Evolutionary conservation across 2,888 invertebrate species (phyloP).

Genomic region (Spisula subtruncata): DNA sequence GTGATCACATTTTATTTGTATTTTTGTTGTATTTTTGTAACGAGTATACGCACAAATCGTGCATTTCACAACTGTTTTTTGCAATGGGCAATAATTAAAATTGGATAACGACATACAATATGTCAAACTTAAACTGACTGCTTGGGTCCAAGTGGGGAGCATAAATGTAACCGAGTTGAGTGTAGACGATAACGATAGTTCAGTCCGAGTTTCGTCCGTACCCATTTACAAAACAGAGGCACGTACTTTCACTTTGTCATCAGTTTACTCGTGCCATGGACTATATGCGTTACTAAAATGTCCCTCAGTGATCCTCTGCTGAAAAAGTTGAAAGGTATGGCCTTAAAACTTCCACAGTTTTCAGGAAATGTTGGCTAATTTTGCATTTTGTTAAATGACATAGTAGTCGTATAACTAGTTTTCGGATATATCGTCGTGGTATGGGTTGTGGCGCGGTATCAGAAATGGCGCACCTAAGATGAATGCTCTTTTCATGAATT

Average conservation of each 20-base stretch:
- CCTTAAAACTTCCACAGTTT: background rate
- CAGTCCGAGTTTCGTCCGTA: background rate
- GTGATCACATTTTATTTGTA: too few species aligned
- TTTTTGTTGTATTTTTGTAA: too few species aligned
- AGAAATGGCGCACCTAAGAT: too few species aligned
- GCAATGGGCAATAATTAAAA: too few species aligned
- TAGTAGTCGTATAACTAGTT: background rate
- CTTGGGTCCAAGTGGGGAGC: too few species aligned
- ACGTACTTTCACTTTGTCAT: background rate
- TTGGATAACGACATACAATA: too few species aligned
- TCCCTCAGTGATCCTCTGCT: constrained; percentile 90
- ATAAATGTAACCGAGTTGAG: too few species aligned
- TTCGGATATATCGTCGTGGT: constrained; percentile 28
- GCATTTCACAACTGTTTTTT: too few species aligned
- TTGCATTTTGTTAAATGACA: background rate
- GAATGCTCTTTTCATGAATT: too few species aligned
- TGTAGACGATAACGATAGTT: background rate
- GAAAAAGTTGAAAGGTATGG: constrained; percentile 89
- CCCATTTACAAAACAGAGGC: background rate
- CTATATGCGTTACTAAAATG: constrained; percentile 85
- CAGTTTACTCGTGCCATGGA: constrained; percentile 5
- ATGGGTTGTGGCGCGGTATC: too few species aligned
- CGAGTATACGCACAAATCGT: too few species aligned
- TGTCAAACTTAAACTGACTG: too few species aligned
- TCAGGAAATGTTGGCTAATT: background rate